Evolutionary conservation across 2,797 vertebrate species (phyloP).

Genomic region (Streptopelia turtur): DNA sequence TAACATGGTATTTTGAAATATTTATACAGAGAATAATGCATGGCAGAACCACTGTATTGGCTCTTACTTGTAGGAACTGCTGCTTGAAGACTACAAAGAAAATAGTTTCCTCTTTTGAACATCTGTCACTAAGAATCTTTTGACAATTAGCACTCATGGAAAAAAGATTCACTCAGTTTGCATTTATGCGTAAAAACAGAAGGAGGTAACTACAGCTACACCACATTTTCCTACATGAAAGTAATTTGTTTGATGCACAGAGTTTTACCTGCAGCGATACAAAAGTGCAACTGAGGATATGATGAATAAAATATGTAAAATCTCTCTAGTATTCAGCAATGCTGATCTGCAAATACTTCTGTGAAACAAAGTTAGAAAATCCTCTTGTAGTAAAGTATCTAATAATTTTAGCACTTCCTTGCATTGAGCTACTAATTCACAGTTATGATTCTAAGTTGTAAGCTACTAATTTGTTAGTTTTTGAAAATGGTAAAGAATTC

Average conservation of each 20-base stretch:
- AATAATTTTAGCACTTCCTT: slow-evolving; percentile 41
- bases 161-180: slow-evolving; percentile 84
- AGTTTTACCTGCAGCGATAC: slow-evolving; percentile 78
- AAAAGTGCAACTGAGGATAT: slow-evolving; percentile 72
- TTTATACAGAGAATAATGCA: neutral
- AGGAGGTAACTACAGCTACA: slow-evolving; percentile 68
- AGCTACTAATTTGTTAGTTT: slow-evolving; percentile 14
- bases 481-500: slow-evolving; percentile 23
- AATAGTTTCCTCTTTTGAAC: neutral
- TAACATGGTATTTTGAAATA: neutral
- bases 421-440: neutral
- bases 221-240: slow-evolving; percentile 71
- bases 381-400: neutral
- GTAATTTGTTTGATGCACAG: slow-evolving; percentile 81
- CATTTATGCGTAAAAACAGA: slow-evolving; percentile 70
- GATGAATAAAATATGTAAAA: slow-evolving; percentile 60
- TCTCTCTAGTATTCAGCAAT: slow-evolving; percentile 77
- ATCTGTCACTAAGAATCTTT: neutral
- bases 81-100: neutral
- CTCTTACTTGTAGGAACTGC: neutral
- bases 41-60: neutral
- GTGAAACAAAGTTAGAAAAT: slow-evolving; percentile 77
- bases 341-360: slow-evolving; percentile 84
- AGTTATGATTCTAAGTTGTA: neutral
- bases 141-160: slow-evolving; percentile 60